A percentile compares a stretch with the other conserved stretches of the same genome.
Conservation (phyloP, 2,888 invertebrate species). For the Melanostoma scalare region DNA sequence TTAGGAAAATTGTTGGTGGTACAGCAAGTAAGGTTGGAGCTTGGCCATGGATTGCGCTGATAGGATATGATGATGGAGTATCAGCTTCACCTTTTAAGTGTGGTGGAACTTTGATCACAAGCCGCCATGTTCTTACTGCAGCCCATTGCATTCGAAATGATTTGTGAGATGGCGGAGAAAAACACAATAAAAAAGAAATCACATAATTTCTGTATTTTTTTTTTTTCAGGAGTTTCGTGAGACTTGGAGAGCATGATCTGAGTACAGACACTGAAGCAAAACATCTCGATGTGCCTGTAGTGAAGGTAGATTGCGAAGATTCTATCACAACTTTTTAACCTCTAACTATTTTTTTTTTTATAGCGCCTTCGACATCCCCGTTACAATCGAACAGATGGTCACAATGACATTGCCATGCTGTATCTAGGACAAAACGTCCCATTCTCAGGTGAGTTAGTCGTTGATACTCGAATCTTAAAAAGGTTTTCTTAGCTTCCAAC, state of each 20-base stretch:
- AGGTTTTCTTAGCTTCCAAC: neutral
- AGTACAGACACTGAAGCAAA: constrained; percentile 84
- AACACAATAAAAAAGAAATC: too few relatives aligned
- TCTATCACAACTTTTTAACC: neutral
- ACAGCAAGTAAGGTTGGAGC: constrained; percentile 86
- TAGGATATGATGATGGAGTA: constrained; percentile 86
- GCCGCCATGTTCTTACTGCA: constrained; percentile 87
- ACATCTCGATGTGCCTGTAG: constrained; percentile 85
- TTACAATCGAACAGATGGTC: constrained; percentile 82
- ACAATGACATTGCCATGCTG: constrained; percentile 91
- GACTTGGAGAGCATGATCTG: constrained; percentile 91
- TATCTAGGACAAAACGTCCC: constrained; percentile 84
- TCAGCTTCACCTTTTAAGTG: constrained; percentile 80
- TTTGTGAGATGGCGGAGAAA: constrained; percentile 76
- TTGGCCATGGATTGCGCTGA: constrained; percentile 91
- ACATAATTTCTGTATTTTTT: neutral
- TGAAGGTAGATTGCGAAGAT: constrained; percentile 76
- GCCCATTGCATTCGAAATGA: constrained; percentile 79
- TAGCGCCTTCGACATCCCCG: constrained; percentile 77
- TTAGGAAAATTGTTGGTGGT: constrained; percentile 89
- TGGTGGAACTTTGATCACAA: constrained; percentile 83
- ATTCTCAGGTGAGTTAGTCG: constrained; percentile 83
- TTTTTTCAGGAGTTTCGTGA: constrained; percentile 84
- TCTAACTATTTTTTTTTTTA: neutral
- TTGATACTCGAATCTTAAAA: too few relatives aligned